Conservation (phyloP, 2,797 vertebrate species). For the Amblyopsis hoosieri region DNA sequence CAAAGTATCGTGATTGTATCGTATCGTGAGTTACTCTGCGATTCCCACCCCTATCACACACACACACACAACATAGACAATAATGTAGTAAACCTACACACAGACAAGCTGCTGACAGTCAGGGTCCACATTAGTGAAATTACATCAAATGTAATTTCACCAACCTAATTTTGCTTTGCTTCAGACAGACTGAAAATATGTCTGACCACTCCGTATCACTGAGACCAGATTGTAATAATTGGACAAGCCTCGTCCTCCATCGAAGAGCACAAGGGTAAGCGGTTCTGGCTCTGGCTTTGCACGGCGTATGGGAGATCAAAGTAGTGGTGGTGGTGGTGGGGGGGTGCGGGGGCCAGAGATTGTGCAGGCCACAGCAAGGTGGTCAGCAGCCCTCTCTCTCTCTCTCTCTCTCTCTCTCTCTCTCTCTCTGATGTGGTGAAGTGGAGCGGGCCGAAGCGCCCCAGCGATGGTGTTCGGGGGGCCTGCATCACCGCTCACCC, state of each 20-base stretch:
- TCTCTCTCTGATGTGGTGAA: slow-evolving; percentile 69
- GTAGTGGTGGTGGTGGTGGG: slow-evolving; percentile 17
- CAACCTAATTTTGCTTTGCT: slow-evolving; percentile 1
- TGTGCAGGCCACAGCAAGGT: slow-evolving; percentile 48
- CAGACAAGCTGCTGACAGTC: background rate
- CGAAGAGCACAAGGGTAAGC: slow-evolving; percentile 53
- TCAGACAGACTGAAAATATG: slow-evolving; percentile 39
- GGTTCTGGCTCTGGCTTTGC: slow-evolving; percentile 62
- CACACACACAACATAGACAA: background rate
- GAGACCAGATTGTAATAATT: slow-evolving; percentile 75
- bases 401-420: no score
- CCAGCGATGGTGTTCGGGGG: slow-evolving; percentile 70
- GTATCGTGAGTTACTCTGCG: no score
- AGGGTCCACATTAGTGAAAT: slow-evolving; percentile 6
- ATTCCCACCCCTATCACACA: no score
- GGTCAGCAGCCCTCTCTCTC: slow-evolving; percentile 65
- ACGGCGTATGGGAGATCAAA: slow-evolving; percentile 74
- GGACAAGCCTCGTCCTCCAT: slow-evolving; percentile 52
- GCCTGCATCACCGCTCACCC: slow-evolving; percentile 39
- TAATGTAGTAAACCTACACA: background rate
- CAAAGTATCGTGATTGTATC: no score
- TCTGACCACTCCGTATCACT: slow-evolving; percentile 60
- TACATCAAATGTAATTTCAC: slow-evolving; percentile 7
- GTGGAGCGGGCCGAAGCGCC: slow-evolving; percentile 68
- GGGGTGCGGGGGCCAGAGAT: background rate